These are phyloP conservation scores for Metopolophium dirhodum DNA, from an alignment of 1,140 invertebrate species.

Conservation along the genomic window DNA sequence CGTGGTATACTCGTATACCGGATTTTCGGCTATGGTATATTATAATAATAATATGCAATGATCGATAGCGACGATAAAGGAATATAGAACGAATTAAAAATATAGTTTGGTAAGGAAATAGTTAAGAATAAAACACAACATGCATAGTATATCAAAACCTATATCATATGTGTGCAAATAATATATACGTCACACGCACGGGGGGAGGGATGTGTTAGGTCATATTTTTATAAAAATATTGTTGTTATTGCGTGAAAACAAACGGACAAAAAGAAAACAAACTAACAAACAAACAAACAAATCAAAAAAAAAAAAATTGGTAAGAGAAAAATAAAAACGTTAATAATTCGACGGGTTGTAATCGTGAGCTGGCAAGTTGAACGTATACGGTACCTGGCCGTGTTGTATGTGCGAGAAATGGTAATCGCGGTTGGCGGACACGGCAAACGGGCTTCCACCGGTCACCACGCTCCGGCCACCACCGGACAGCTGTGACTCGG, in stretches of 20 bases:
- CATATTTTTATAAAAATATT: not conserved
- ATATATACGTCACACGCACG: not conserved
- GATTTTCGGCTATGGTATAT: not conserved
- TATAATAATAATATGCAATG: not conserved
- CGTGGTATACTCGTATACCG: not conserved
- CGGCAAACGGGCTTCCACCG: conserved; percentile 67
- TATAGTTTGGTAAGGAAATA: not conserved
- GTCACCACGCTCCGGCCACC: conserved; percentile 63
- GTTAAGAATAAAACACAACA: not conserved
- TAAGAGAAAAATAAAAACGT: not conserved
- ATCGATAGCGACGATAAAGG: not conserved
- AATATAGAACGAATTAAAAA: not conserved
- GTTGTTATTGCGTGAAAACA: conserved; percentile 16
- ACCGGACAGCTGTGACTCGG: conserved; percentile 65
- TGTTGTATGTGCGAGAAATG: conserved; percentile 90
- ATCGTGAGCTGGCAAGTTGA: conserved; percentile 58
- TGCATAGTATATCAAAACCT: not conserved
- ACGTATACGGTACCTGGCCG: conserved; percentile 74
- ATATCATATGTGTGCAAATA: not conserved
- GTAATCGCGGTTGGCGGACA: conserved; percentile 73
- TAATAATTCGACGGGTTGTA: conserved; percentile 58
- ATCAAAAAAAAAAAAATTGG: conserved; percentile 29
- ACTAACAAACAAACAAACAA: conserved; percentile 31
- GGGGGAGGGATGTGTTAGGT: not conserved
- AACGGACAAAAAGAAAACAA: conserved; percentile 30